Conservation (phyloP, 2,797 vertebrate species). For the Micrastur ruficollis region DNA sequence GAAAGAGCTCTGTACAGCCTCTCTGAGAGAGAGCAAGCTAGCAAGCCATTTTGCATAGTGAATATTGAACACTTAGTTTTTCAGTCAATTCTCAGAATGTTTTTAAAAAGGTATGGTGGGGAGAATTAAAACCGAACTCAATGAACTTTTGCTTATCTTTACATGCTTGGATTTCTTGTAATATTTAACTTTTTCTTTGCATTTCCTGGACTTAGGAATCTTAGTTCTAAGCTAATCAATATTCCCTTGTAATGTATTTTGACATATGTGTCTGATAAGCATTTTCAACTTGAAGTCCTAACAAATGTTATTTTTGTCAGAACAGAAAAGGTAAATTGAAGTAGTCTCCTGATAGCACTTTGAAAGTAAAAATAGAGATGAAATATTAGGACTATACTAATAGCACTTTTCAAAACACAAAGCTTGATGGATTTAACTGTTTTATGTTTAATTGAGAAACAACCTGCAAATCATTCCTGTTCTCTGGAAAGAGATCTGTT, state of each 20-base stretch:
- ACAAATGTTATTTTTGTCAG: neutral
- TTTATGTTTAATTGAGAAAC: constrained; percentile 30
- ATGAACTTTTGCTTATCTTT: neutral
- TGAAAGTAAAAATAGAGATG: neutral
- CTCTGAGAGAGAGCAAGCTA: neutral
- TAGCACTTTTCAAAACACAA: neutral
- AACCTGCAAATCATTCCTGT: constrained; percentile 14
- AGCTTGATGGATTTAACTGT: neutral
- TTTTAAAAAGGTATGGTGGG: neutral
- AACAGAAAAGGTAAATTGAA: neutral
- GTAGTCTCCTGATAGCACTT: neutral
- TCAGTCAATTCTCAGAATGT: neutral
- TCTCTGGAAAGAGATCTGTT: constrained; percentile 33
- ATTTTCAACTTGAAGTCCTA: neutral
- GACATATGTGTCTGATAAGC: neutral
- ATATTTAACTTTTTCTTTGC: constrained; percentile 19
- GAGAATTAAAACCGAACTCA: neutral
- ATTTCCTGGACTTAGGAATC: neutral
- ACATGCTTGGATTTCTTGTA: neutral
- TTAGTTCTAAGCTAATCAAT: neutral
- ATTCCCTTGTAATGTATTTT: neutral
- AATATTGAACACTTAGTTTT: neutral
- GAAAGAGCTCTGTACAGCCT: neutral
- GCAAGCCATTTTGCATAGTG: neutral
- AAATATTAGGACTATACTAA: neutral